Percentiles rank a stretch among this genome's conserved stretches.
These are phyloP conservation scores for Eciton burchellii DNA, from an alignment of 1,140 invertebrate genomes.

Conservation along the genomic window DNA sequence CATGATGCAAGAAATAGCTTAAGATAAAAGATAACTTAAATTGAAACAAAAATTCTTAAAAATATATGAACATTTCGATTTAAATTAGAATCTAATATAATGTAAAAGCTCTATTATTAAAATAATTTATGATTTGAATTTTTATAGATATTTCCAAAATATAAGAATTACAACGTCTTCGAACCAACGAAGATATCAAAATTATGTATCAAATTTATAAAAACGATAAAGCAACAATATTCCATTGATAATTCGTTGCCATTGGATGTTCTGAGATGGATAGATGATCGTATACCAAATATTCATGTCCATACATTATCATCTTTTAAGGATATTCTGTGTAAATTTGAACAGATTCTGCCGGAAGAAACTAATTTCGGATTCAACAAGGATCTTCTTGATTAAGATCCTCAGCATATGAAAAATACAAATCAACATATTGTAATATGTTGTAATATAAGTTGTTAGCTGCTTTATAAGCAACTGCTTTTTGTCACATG, in stretches of 20 bases:
- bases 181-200: slow-evolving; percentile 75
- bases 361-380: slow-evolving; percentile 72
- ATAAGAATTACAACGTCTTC: slow-evolving; percentile 78
- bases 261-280: slow-evolving; percentile 52
- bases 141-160: slow-evolving; percentile 81
- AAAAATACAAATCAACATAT: too few relatives aligned
- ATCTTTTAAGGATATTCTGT: slow-evolving; percentile 66
- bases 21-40: not conserved
- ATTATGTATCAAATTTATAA: slow-evolving; percentile 66
- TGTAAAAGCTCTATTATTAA: not conserved
- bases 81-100: too few relatives aligned
- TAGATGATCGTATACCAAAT: slow-evolving; percentile 61
- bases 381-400: slow-evolving; percentile 75
- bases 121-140: slow-evolving; percentile 3
- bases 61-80: too few relatives aligned
- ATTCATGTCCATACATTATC: slow-evolving; percentile 52
- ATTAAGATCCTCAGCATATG: slow-evolving; percentile 71
- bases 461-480: not conserved
- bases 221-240: slow-evolving; percentile 51
- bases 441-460: too few relatives aligned
- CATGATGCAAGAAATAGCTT: not conserved
- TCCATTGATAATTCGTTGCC: slow-evolving; percentile 60
- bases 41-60: not conserved
- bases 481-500: not conserved
- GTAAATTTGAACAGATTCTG: slow-evolving; percentile 60